Base-by-base conservation (phyloP, 1,140 invertebrate species). In the Diuraphis noxia region DNA sequence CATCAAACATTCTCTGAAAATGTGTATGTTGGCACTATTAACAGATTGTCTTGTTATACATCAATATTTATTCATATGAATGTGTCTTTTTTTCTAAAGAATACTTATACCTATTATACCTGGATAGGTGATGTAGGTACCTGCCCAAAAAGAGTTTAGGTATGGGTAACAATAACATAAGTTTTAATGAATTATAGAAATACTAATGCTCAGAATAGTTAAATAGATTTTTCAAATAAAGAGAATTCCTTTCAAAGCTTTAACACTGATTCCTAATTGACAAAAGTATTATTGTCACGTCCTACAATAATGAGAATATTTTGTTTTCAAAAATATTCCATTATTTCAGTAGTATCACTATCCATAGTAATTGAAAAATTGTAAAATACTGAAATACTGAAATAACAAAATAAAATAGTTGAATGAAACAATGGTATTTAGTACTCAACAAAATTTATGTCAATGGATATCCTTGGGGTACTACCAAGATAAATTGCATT, bases 201-300 rank as follows among this genome's bases (percentile, higher is more conserved):
- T 40, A 90, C 72, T 90, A 79, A 79, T 90, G 72, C n/a, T 79
- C 41, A 79, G 63, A 77, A 90, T 90, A 79, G 56, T 79, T 90
- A 90, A 43, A 36, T 40, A 88, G 13, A 36, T 43, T 90, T n/a
- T 90, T 90, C 10, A 79, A 72, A 43, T 79, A 46, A 46, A 46
- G 10, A 90, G 40, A 77, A 90, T 46, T 90, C 41, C 25, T 43
- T 90, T 46, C 56, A 79, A 46, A 79, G 8, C n/a, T n/a, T 81
- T 36, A 91, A 81, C 63, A 91, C 41, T 81, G 41, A 52, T 91
- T 46, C 77, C 89, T 91, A 91, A 91, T 91, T 91, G 89, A 82
- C 43, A 10, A 23, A 91, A 91, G 86, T 82, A 91, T 77, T 90
- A 90, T 79, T 81, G 77, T 91, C 43, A 36, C 46, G 49, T 52